Evolutionary conservation across 2,113 vertebrate species (phyloP).

Genomic region (Cyprinus carpio): DNA sequence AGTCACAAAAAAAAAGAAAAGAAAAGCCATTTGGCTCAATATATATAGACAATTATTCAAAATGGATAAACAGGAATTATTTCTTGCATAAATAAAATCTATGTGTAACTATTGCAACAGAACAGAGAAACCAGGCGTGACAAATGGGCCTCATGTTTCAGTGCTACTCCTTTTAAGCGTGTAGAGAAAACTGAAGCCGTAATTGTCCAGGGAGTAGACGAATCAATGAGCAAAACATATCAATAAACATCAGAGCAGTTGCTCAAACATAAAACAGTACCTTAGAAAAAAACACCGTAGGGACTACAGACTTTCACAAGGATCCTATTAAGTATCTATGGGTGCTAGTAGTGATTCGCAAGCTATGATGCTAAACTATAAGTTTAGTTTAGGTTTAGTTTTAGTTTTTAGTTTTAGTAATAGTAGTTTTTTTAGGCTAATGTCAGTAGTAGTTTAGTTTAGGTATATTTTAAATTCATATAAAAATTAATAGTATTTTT

Average conservation of each 20-base stretch:
- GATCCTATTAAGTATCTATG: constrained; percentile 47
- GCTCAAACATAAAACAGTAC: constrained; percentile 36
- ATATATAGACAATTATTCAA: constrained; percentile 6
- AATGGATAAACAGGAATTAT: constrained; percentile 9
- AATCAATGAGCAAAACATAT: constrained; percentile 53
- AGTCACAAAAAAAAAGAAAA: too few species aligned
- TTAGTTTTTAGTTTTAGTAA: too few species aligned
- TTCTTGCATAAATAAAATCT: constrained; percentile 26
- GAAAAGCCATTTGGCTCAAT: background rate
- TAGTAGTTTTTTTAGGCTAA: too few species aligned
- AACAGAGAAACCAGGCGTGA: constrained; percentile 17
- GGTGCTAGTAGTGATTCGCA: constrained; percentile 28
- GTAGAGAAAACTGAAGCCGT: constrained; percentile 43
- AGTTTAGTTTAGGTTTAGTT: too few species aligned
- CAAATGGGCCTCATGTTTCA: constrained; percentile 34
- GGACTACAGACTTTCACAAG: constrained; percentile 32
- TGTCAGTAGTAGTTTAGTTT: too few species aligned
- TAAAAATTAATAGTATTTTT: too few species aligned
- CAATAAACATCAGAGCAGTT: constrained; percentile 54
- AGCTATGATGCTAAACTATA: constrained; percentile 10
- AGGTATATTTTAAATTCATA: too few species aligned
- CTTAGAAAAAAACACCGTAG: constrained; percentile 52
- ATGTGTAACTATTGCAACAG: background rate
- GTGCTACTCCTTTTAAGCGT: constrained; percentile 25
- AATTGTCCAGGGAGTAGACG: constrained; percentile 32